Evolutionary conservation across 2,797 vertebrate species (phyloP), one percentile per base, ranked within the genome.

Genomic region (Hephaestus fuliginosus): DNA sequence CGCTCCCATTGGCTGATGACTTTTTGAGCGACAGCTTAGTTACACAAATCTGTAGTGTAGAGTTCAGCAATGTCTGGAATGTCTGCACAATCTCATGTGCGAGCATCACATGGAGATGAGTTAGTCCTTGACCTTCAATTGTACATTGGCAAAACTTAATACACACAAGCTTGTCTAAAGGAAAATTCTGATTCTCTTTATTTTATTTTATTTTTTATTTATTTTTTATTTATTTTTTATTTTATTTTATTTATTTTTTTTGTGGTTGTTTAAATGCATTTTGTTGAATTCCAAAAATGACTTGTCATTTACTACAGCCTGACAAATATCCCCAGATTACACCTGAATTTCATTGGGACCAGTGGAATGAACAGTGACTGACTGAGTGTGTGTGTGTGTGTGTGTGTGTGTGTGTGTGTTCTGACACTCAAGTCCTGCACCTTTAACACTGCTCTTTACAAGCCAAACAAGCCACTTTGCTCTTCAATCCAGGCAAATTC

Each of bases 371-470:
- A 44, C 11, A n/a, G n/a, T n/a, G n/a, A n/a, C n/a, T n/a, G n/a
- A n/a, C n/a, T n/a, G n/a, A n/a, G n/a, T n/a, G n/a, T n/a, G n/a
- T n/a, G n/a, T n/a, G n/a, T n/a, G n/a, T n/a, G n/a, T n/a, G n/a
- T n/a, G n/a, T n/a, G n/a, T n/a, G n/a, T n/a, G 9, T 12, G 8
- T n/a, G 7, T 7, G 12, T n/a, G n/a, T 22, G 28, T 12, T 52
- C 58, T 13, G 48, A 30, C 4, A 51, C 41, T 56, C 4, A 33
- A 18, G 6, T 30, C 10, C 22, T 62, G 53, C 55, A 48, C 7
- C 15, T 70, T 65, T 51, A 28, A n/a, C 20, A 48, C 41, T 25
- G 10, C 51, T 51, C 30, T 75, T 58, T 51, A 18, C 43, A 48
- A 25, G 41, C 2, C 20, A 4, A 44, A 43, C 33, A 52, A 51